phyloP scores from a whole-genome alignment of 2,797 vertebrate species.

The Gila robusta region DNA sequence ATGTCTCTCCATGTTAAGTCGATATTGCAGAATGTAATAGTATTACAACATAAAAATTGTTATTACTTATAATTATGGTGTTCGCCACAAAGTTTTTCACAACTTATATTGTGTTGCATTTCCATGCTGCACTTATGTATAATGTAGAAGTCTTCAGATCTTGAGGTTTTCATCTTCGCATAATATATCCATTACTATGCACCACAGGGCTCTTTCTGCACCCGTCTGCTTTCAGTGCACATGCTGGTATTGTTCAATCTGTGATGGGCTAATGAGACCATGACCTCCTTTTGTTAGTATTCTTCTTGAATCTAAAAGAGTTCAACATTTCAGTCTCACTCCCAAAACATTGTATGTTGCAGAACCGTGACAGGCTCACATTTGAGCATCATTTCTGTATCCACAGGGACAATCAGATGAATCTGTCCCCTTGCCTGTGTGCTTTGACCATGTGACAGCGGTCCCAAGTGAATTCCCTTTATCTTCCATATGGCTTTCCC shows the following conservation, averaged over 20 bases:
- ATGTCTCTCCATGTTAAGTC: too few relatives aligned
- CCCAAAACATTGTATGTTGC: background rate
- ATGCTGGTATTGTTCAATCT: slow-evolving; percentile 26
- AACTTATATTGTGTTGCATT: background rate
- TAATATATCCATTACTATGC: slow-evolving; percentile 36
- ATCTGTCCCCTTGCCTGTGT: slow-evolving; percentile 12
- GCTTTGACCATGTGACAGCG: slow-evolving; percentile 29
- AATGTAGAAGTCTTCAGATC: background rate
- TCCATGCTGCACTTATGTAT: background rate
- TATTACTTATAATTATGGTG: too few relatives aligned
- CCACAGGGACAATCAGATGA: slow-evolving; percentile 44
- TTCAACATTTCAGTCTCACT: background rate
- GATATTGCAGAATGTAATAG: too few relatives aligned
- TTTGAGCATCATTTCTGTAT: slow-evolving; percentile 45
- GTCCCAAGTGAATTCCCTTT: slow-evolving; percentile 36
- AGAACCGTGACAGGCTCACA: background rate
- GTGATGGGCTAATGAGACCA: slow-evolving; percentile 6
- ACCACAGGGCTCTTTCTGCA: slow-evolving; percentile 9
- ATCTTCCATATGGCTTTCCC: slow-evolving; percentile 16
- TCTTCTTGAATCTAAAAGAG: background rate
- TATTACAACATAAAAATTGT: too few relatives aligned
- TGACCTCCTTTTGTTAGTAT: slow-evolving; percentile 27
- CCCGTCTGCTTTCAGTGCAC: slow-evolving; percentile 9
- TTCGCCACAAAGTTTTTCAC: too few relatives aligned
- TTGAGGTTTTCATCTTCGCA: slow-evolving; percentile 8